Evolutionary conservation across 37 sponge, comb jelly and placozoan genomes (phyloP), one percentile per base, ranked within the genome.

Genomic region (Agelas oroides): DNA sequence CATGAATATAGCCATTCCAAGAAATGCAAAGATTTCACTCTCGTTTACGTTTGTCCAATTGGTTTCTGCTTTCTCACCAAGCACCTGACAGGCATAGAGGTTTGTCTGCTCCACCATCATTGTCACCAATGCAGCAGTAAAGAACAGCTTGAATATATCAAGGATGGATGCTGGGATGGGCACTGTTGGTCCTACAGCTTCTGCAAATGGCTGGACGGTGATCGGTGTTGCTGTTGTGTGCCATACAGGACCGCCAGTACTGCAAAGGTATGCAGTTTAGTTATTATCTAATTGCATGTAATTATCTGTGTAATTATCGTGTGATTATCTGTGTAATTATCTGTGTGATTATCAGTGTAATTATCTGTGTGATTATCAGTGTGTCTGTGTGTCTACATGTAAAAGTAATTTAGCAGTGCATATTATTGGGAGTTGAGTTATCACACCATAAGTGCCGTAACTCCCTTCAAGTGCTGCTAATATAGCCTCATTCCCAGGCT

Each of bases 1-100:
- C 80, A 80, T 87, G 12, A 81, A 68, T 39, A 80, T 59, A 33
- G 72, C 34, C 35, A 80, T 72, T 30, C 81, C 81, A 73, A 87
- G 19, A 54, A 86, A 78, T 0, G 73, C 60, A 34, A 33, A 15
- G 52, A 86, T 37, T 30, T 77, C 79, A 8, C 78, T 79, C 70
- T 65, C 27, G 15, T 31, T 40, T 23, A 76, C 56, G 19, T 55
- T 35, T 5, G 34, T 71, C 75, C 74, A 83, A 62, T 21, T 18
- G 24, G 69, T 75, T n/a, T 81, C 82, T 39, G 38, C 38, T 31
- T 53, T 70, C 5, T 20, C 35, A 5, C 56, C 72, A 52, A 53
- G 72, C 25, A 70, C 37, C 32, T 85, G 86, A 8, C 75, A 34
- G 68, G 78, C 86, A 85, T 86, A 78, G 0, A 65, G 71, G 32